Percentiles rank a stretch among this genome's conserved stretches.
Evolutionary conservation across 2,797 vertebrate species (phyloP).

Genomic region (Pempheris klunzingeri): DNA sequence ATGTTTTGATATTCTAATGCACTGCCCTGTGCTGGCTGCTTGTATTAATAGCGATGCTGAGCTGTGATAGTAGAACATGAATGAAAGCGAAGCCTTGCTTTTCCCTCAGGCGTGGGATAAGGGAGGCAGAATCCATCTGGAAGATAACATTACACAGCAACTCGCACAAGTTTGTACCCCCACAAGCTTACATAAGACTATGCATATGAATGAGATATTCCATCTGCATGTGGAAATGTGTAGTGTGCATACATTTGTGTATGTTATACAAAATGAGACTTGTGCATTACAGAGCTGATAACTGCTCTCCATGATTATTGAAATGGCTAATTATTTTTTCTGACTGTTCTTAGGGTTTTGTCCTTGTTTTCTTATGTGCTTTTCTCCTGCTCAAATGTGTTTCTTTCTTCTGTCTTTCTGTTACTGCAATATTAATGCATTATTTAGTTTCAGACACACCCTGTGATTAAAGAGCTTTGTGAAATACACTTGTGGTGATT

Average conservation of each 20-base stretch:
- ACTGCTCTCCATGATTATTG: conserved; percentile 19
- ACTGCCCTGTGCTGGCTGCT: conserved; percentile 61
- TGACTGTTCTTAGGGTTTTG: conserved; percentile 10
- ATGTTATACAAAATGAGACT: conserved; percentile 45
- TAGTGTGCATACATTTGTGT: conserved; percentile 12
- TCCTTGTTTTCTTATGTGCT: conserved; percentile 21
- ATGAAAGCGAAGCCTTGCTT: conserved; percentile 73
- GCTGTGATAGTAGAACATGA: conserved; percentile 79
- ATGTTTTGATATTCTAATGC: conserved; percentile 79
- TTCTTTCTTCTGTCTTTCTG: conserved; percentile 22
- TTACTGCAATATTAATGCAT: conserved; percentile 31
- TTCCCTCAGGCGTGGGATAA: conserved; percentile 73
- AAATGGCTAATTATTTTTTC: conserved; percentile 36
- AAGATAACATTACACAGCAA: conserved; percentile 79
- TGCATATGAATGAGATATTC: conserved; percentile 72
- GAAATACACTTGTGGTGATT: neutral
- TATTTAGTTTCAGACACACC: conserved; percentile 33
- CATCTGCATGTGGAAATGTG: conserved; percentile 49
- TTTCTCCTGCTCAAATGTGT: conserved; percentile 1
- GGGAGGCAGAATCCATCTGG: conserved; percentile 78
- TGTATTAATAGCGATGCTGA: conserved; percentile 79
- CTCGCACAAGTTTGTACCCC: conserved; percentile 74
- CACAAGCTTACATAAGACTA: conserved; percentile 74
- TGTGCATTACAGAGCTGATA: conserved; percentile 35
- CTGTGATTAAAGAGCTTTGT: conserved; percentile 26